Percentiles rank a stretch among this genome's conserved stretches.
Evolutionary conservation across 2,888 invertebrate genomes (phyloP).

Genomic region (Agapetus fuscipes): DNA sequence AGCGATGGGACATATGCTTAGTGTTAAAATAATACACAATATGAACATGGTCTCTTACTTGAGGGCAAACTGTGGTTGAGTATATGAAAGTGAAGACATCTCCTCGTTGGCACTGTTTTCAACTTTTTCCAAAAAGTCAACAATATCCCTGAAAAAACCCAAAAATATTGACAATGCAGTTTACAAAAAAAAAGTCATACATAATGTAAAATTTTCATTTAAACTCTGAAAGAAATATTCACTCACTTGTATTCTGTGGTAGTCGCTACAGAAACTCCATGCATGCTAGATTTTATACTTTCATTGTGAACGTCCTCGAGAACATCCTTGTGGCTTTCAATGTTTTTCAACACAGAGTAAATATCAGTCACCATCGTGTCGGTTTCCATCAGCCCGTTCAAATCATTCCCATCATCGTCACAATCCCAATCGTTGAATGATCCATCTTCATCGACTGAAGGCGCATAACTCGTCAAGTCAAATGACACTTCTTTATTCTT

Average conservation of each 20-base stretch:
- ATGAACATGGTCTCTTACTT: too few species aligned
- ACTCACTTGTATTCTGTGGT: neutral
- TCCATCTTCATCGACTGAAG: slow-evolving; percentile 2
- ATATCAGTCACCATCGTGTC: slow-evolving; percentile 41
- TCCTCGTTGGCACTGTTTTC: slow-evolving; percentile 47
- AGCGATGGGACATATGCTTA: too few species aligned
- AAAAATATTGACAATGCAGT: slow-evolving; percentile 1
- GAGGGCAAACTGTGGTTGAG: slow-evolving; percentile 35
- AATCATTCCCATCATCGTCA: slow-evolving; percentile 8
- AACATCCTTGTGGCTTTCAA: slow-evolving; percentile 26
- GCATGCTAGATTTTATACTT: too few species aligned
- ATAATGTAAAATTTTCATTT: neutral
- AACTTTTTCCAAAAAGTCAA: slow-evolving; percentile 56
- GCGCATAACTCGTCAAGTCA: slow-evolving; percentile 3
- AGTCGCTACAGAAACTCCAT: neutral
- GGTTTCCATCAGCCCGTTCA: slow-evolving; percentile 13
- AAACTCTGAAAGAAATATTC: neutral
- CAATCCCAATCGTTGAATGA: slow-evolving; percentile 8
- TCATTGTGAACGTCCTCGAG: too few species aligned
- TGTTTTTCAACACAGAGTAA: slow-evolving; percentile 44
- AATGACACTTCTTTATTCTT: slow-evolving; percentile 15
- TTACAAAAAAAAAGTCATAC: slow-evolving; percentile 2
- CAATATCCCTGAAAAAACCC: slow-evolving; percentile 46
- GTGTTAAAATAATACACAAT: too few species aligned
- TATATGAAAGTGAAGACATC: slow-evolving; percentile 35